Evolutionary conservation across 1,140 invertebrate genomes (phyloP).

Genomic region (Cotesia chilonis): DNA sequence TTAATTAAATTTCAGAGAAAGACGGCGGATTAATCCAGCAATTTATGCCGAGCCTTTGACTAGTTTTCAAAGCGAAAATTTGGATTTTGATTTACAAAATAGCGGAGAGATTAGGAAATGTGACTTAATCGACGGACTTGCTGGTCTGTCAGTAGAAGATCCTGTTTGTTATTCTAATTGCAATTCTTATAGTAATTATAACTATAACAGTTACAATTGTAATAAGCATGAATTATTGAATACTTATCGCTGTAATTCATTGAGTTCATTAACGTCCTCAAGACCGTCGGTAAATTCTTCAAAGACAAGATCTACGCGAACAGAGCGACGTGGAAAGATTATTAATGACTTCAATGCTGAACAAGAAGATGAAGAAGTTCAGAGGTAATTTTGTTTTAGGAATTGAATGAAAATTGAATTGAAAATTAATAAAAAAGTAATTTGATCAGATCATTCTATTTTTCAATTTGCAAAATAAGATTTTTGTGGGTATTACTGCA

Average conservation of each 20-base stretch:
- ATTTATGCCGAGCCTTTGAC: constrained; percentile 45
- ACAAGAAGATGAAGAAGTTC: not conserved
- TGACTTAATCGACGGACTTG: constrained; percentile 11
- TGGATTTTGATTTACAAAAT: not conserved
- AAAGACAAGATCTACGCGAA: constrained; percentile 38
- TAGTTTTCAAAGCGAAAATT: not conserved
- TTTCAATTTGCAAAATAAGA: too few relatives aligned
- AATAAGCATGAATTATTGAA: not conserved
- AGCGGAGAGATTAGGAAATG: not conserved
- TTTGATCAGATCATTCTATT: too few relatives aligned
- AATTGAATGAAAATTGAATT: not conserved
- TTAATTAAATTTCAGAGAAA: constrained; percentile 19
- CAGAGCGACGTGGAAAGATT: constrained; percentile 29
- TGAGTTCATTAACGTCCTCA: constrained; percentile 24
- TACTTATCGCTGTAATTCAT: constrained; percentile 32
- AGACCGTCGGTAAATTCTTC: constrained; percentile 35
- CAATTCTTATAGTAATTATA: too few relatives aligned
- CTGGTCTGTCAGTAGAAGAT: constrained; percentile 13
- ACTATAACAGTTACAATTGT: too few relatives aligned
- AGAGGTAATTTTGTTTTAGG: constrained; percentile 2
- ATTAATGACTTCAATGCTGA: not conserved
- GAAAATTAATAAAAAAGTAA: too few relatives aligned
- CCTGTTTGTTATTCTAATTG: not conserved
- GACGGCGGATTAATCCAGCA: constrained; percentile 49
- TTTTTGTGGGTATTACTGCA: too few relatives aligned